A percentile compares a stretch with the other conserved stretches of the same genome.
Conservation (phyloP, 2,113 vertebrate genomes). For the Gallinago media region DNA sequence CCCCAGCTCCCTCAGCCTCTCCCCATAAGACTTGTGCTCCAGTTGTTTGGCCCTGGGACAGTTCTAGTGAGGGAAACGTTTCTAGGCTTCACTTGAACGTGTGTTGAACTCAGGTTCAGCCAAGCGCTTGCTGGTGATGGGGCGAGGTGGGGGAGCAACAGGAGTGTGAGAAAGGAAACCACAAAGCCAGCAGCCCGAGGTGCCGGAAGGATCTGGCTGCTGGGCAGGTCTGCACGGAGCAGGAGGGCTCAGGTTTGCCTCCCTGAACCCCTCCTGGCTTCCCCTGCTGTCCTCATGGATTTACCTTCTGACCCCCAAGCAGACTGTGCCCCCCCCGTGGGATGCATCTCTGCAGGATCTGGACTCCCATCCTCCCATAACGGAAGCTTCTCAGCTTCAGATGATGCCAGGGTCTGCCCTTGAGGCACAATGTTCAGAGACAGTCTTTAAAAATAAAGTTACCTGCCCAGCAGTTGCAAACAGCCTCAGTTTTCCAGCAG, state of each 20-base stretch:
- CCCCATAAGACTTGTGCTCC: background rate
- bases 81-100: background rate
- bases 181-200: background rate
- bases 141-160: background rate
- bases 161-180: constrained; percentile 22
- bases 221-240: background rate
- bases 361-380: background rate
- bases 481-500: background rate
- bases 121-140: background rate
- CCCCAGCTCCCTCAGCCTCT: background rate
- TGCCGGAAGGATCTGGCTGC: fast-evolving
- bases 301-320: fast-evolving
- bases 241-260: background rate
- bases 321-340: background rate
- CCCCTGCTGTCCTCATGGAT: background rate
- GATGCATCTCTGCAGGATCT: background rate
- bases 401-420: background rate
- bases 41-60: background rate
- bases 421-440: background rate
- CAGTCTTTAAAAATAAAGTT: background rate
- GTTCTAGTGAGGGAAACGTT: background rate
- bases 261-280: background rate
- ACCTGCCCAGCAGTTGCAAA: fast-evolving
- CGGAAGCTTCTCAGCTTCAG: background rate
- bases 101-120: background rate